Base-by-base conservation (phyloP, 2,888 invertebrate species). In the Synergus umbraculus region DNA sequence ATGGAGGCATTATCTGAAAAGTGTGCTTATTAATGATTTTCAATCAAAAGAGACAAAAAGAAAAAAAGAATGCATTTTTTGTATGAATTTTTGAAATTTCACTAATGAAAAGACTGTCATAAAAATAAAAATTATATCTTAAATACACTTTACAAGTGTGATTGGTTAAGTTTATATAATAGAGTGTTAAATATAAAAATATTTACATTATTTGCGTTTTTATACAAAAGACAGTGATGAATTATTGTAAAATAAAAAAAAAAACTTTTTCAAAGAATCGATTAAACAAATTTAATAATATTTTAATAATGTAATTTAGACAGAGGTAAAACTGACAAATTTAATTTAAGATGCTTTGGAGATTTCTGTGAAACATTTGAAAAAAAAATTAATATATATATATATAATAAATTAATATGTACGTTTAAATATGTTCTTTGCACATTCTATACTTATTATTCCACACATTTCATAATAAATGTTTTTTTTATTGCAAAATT, bases 1-100 rank as follows among this genome's bases (percentile, higher is more conserved):
- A 22, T 13, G 37, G n/a, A 73, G 37, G 54, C 54, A 73, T 73
- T 49, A 49, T 73, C 15, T 22, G 15, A 54, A 73, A 73, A 15
- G 37, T 73, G 37, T 73, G 54, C 15, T n/a, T 54, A 69, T 49
- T 22, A 60, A 60, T 22, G 22, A 60, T 60, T 22, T 54, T 54
- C 0, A 15, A 15, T 10, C 4, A 54, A 54, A 8, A 54, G 4
- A n/a, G 2, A 54, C 8, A 54, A 8, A 54, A n/a, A 54, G n/a
- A 54, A 54, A 4, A 12, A 7, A 49, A 49, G 49, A 49, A 49
- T 49, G 49, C 49, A 15, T 7, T 49, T 10, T 49, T 15, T 49
- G 15, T 15, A 15, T 49, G 7, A 49, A 49, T 49, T 49, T 15
- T 1, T 15, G 49, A 49, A 1, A 49, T n/a, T 49, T 15, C 4